A percentile compares a stretch with the other conserved stretches of the same genome.
Evolutionary conservation across 2,888 invertebrate species (phyloP).

Genomic region (Xanthia icteritia): DNA sequence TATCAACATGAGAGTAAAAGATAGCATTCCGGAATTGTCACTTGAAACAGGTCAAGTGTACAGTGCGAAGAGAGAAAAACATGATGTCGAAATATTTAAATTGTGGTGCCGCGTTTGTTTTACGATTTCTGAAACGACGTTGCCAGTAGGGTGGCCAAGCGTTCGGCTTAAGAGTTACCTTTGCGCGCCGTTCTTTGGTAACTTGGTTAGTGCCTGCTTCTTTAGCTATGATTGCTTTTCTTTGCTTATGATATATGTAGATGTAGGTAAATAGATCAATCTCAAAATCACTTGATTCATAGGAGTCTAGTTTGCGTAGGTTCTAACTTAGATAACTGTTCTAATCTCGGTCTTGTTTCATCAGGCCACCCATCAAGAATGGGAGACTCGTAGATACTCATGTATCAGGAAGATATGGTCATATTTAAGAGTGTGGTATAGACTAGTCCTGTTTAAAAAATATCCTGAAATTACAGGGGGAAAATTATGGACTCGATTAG

Average conservation of each 20-base stretch:
- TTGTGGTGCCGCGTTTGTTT: conserved; percentile 59
- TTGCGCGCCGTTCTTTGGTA: neutral
- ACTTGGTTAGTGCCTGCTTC: neutral
- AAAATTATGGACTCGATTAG: too few species aligned
- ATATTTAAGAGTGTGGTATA: neutral
- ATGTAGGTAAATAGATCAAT: neutral
- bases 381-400: too few species aligned
- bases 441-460: too few species aligned
- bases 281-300: too few species aligned
- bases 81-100: conserved; percentile 64
- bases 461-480: too few species aligned
- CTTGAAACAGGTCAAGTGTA: conserved; percentile 52
- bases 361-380: neutral
- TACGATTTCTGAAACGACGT: conserved; percentile 60
- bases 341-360: neutral
- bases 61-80: conserved; percentile 47
- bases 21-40: conserved; percentile 45
- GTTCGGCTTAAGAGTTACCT: neutral
- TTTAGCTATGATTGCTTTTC: neutral
- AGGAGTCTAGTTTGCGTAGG: neutral
- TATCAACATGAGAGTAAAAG: conserved; percentile 52
- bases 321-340: neutral
- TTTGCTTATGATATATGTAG: neutral
- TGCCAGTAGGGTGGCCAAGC: conserved; percentile 37
- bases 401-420: neutral